Evolutionary conservation across 2,797 vertebrate genomes (phyloP).

Genomic region (Rousettus madagascariensis): DNA sequence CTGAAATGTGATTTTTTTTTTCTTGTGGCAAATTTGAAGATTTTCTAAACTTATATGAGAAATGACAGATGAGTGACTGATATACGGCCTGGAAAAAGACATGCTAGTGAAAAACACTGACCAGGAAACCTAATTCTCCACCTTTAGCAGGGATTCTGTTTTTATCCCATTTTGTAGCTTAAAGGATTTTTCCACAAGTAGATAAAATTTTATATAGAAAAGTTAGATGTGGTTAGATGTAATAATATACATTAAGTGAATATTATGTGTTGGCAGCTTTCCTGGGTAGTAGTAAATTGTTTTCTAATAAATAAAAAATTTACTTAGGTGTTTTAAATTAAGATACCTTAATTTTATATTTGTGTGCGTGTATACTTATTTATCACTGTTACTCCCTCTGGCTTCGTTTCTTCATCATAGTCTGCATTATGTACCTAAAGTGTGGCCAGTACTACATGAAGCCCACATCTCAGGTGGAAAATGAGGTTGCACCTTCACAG

Average conservation of each 20-base stretch:
- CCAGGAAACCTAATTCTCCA: neutral
- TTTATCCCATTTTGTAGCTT: neutral
- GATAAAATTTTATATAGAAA: neutral
- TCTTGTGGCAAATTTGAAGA: constrained; percentile 53
- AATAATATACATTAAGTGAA: neutral
- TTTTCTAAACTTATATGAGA: constrained; percentile 65
- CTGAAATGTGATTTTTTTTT: neutral
- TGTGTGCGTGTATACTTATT: neutral
- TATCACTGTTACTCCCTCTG: neutral
- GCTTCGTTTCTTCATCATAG: neutral
- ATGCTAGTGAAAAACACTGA: constrained; percentile 41
- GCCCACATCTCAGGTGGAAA: neutral
- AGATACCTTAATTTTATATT: neutral
- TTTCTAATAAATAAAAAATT: neutral
- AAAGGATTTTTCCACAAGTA: neutral
- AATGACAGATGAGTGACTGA: constrained; percentile 42
- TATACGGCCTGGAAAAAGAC: neutral
- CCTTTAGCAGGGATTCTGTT: neutral
- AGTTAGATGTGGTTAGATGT: neutral
- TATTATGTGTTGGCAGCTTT: neutral
- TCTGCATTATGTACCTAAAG: neutral
- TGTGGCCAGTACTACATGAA: neutral
- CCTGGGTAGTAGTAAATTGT: neutral
- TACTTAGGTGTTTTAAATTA: neutral
- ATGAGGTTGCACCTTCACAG: neutral